Percentiles rank a stretch among this genome's conserved stretches.
Conservation (phyloP, 1,140 invertebrate species). For the Scaptomyza montana region DNA sequence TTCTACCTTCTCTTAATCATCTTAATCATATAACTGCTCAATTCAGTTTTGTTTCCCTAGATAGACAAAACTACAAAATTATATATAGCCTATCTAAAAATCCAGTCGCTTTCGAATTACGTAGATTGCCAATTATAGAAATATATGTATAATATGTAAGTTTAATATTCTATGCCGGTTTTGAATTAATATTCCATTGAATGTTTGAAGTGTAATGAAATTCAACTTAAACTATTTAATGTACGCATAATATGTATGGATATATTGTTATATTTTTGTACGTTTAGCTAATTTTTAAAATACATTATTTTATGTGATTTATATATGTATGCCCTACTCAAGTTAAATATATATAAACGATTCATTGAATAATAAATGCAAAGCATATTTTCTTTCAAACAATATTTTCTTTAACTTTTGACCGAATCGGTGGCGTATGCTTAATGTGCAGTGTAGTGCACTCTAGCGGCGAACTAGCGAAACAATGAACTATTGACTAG, state of each 20-base stretch:
- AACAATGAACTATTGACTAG: conserved; percentile 33
- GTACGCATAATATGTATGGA: conserved; percentile 29
- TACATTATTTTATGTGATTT: conserved; percentile 81
- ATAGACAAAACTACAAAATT: conserved; percentile 11
- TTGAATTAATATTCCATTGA: conserved; percentile 41
- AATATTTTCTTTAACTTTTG: conserved; percentile 1
- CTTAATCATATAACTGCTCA: conserved; percentile 29
- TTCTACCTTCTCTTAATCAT: conserved; percentile 5
- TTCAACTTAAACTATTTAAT: conserved; percentile 39
- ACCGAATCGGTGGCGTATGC: conserved; percentile 17
- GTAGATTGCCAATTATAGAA: conserved; percentile 13
- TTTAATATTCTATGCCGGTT: conserved; percentile 50
- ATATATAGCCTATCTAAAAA: background rate
- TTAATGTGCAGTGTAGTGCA: conserved; percentile 12
- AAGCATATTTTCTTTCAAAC: conserved; percentile 34
- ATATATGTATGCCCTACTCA: conserved; percentile 62
- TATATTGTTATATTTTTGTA: conserved; percentile 82
- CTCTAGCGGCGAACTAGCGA: conserved; percentile 19
- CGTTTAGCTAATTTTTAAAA: conserved; percentile 80
- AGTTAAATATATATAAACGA: conserved; percentile 70
- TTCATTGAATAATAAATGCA: conserved; percentile 42
- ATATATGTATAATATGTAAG: conserved; percentile 3
- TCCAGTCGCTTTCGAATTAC: conserved; percentile 20
- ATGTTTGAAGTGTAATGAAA: conserved; percentile 32
- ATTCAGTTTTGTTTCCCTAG: conserved; percentile 4